Conservation (phyloP, 1,140 invertebrate species). For the Scylla paramamosain region DNA sequence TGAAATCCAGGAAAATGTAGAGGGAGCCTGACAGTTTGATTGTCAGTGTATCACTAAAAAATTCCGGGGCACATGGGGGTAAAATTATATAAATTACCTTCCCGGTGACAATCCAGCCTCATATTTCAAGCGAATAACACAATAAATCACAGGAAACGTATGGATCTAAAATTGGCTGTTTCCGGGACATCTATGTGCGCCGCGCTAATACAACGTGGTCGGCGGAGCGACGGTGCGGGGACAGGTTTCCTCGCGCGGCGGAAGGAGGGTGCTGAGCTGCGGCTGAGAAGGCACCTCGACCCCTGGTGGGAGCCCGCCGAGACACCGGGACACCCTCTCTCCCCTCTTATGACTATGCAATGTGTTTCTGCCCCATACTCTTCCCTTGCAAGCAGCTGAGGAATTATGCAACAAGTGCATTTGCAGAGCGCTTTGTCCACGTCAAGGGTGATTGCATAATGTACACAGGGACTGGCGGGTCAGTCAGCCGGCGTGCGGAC, state of each 20-base stretch:
- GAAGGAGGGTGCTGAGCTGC: background rate
- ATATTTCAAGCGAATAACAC: conserved; percentile 71
- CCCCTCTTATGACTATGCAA: conserved; percentile 65
- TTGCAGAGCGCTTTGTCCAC: conserved; percentile 72
- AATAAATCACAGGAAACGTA: conserved; percentile 67
- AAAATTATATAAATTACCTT: conserved; percentile 70
- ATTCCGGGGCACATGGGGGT: conserved; percentile 66
- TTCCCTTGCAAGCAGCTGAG: conserved; percentile 70
- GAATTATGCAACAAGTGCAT: conserved; percentile 73
- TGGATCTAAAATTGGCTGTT: conserved; percentile 66
- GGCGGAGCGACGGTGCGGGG: background rate
- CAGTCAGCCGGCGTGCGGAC: conserved; percentile 55
- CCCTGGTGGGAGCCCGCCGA: background rate
- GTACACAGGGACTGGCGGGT: conserved; percentile 53
- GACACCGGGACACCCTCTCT: background rate
- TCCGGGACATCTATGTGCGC: conserved; percentile 61
- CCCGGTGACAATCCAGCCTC: conserved; percentile 72
- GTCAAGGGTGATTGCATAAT: conserved; percentile 72
- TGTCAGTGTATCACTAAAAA: conserved; percentile 74
- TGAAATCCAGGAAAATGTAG: conserved; percentile 71
- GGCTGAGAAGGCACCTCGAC: background rate
- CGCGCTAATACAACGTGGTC: conserved; percentile 21
- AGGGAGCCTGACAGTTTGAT: conserved; percentile 70
- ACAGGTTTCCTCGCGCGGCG: background rate
- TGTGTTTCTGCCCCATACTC: conserved; percentile 64